phyloP scores from a whole-genome alignment of 1,140 invertebrate species.

The Brachystomella parvula region DNA sequence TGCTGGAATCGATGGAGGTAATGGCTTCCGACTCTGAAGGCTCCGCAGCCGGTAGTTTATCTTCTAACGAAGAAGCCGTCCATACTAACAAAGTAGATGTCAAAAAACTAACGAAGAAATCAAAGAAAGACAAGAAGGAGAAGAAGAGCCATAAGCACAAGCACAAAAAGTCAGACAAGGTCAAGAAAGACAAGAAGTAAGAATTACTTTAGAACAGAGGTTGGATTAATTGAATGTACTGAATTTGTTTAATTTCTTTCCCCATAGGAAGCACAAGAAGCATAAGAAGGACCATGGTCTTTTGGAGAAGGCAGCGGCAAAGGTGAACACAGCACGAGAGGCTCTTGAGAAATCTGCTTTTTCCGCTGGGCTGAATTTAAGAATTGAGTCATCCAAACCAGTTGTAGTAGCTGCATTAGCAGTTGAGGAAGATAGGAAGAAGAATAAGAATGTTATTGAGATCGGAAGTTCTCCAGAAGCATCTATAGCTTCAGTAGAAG shows the following conservation, averaged over 20 bases:
- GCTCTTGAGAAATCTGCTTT: neutral
- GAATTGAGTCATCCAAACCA: neutral
- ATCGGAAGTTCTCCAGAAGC: neutral
- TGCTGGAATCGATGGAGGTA: neutral
- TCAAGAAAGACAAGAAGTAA: constrained; percentile 32
- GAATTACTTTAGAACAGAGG: neutral
- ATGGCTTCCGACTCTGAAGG: neutral
- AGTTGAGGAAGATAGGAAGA: constrained; percentile 44
- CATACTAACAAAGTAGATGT: neutral
- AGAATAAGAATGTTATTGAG: constrained; percentile 14
- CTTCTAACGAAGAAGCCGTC: too few species aligned
- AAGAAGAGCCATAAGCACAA: constrained; percentile 49
- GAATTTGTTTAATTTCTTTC: constrained; percentile 12
- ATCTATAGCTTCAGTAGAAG: constrained; percentile 64
- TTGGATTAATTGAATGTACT: neutral
- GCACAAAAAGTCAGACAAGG: constrained; percentile 42
- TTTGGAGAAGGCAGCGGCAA: neutral
- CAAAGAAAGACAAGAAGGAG: constrained; percentile 52
- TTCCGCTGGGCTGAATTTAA: neutral
- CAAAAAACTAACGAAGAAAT: constrained; percentile 41
- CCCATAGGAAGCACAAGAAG: constrained; percentile 44
- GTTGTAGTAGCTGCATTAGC: too few species aligned
- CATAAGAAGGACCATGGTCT: constrained; percentile 26
- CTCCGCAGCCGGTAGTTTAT: too few species aligned
- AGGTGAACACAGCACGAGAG: neutral